A percentile compares a stretch with the other conserved stretches of the same genome.
Evolutionary conservation across 2,113 vertebrate genomes (phyloP).

Genomic region (Ia io): DNA sequence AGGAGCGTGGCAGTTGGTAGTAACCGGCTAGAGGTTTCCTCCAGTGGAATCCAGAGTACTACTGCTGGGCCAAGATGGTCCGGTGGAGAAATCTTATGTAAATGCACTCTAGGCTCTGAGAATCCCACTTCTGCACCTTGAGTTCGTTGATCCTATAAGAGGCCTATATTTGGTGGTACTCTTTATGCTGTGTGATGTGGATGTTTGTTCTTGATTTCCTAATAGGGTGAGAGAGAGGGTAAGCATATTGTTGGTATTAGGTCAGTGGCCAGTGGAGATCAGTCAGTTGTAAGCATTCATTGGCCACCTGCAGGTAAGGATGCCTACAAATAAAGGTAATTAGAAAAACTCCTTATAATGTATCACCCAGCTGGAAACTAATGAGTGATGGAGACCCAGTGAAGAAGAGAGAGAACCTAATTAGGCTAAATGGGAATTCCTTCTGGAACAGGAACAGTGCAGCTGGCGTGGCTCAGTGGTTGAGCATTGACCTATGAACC

Average conservation of each 20-base stretch:
- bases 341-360: constrained; percentile 70
- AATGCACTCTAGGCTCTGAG: not conserved
- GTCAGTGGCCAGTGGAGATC: constrained; percentile 59
- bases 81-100: not conserved
- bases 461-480: too few species aligned
- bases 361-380: constrained; percentile 77
- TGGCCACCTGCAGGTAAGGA: constrained; percentile 69
- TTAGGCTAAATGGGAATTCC: constrained; percentile 77
- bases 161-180: not conserved
- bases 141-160: not conserved
- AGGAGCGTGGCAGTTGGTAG: not conserved
- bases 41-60: fast-evolving
- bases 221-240: constrained; percentile 6
- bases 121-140: not conserved
- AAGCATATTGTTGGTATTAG: constrained; percentile 41
- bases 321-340: constrained; percentile 75
- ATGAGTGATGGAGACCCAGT: constrained; percentile 76
- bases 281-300: constrained; percentile 69
- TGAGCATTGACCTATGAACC: too few species aligned
- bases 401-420: constrained; percentile 72
- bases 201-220: constrained; percentile 60
- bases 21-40: not conserved
- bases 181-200: not conserved
- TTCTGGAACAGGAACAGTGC: constrained; percentile 54
- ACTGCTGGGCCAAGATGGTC: not conserved